A percentile compares a stretch with the other conserved stretches of the same genome.
phyloP scores from a whole-genome alignment of 37 sponge, comb jelly and placozoan genomes.

The Chondrilla cf. caribensis region DNA sequence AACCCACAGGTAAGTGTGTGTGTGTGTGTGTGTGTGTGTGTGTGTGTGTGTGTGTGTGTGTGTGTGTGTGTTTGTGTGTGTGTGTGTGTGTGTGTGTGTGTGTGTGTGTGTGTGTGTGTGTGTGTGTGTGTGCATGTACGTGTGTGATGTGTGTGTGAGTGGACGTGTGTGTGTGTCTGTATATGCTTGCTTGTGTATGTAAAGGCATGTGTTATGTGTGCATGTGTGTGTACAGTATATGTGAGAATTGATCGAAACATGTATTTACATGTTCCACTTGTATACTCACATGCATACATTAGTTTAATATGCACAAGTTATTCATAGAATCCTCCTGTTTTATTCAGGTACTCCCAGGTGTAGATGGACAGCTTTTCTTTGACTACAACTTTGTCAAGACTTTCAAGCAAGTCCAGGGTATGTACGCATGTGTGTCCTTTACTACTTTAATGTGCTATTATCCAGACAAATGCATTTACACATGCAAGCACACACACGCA shows the following conservation, averaged over 20 bases:
- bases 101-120: slow-evolving; percentile 39
- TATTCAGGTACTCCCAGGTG: not conserved
- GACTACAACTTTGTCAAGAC: slow-evolving; percentile 56
- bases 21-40: slow-evolving; percentile 21
- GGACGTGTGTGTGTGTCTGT: slow-evolving; percentile 36
- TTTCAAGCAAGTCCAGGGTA: slow-evolving; percentile 49
- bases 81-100: slow-evolving; percentile 34
- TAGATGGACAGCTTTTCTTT: slow-evolving; percentile 44
- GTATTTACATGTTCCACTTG: too few relatives aligned
- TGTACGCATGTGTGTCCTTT: not conserved
- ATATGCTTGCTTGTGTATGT: too few relatives aligned
- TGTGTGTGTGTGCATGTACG: not conserved
- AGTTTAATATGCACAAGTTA: too few relatives aligned
- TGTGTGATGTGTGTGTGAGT: slow-evolving; percentile 17
- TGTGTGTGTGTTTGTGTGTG: slow-evolving; percentile 40
- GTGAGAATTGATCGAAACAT: not conserved
- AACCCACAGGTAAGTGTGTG: slow-evolving; percentile 43
- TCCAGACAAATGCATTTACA: too few relatives aligned
- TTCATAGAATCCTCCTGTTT: too few relatives aligned
- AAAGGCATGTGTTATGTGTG: too few relatives aligned
- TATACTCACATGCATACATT: too few relatives aligned
- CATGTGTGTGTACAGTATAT: not conserved
- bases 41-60: slow-evolving; percentile 27
- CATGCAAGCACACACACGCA: too few relatives aligned
- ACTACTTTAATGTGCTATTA: too few relatives aligned